Evolutionary conservation across 2,888 invertebrate genomes (phyloP), one percentile per base, ranked within the genome.

Genomic region (Synanthedon tipuliformis): DNA sequence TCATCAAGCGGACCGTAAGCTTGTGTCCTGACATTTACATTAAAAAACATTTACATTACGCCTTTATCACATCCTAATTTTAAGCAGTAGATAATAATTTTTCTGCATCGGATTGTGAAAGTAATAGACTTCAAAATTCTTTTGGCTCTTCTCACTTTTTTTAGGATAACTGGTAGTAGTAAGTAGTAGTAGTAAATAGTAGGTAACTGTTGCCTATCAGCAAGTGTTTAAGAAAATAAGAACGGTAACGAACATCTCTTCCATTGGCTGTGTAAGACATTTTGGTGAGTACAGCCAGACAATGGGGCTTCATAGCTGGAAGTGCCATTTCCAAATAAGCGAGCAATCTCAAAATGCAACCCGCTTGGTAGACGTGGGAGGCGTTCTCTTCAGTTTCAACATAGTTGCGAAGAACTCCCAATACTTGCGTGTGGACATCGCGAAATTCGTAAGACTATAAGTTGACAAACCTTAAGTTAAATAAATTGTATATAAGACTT

Each of bases 321-420:
- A 85, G 59, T 0, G 86, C 86, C 81, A 85, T 80, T 57, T 87
- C 86, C 23, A 87, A 59, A 52, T 87, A 87, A 0, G 83, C 78
- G 48, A 87, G 67, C 40, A 87, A 65, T 0, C 86, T 70, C 13
- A 81, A 64, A 1, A 86, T 78, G 54, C 84, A 84, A 0, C 87
- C 87, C 0, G 84, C 79, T 51, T 81, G 76, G 60, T 79, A 85
- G 27, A 86, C 55, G 52, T 87, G 83, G 0, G 65, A 55, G 0
- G 84, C 80, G 52, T 82, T 87, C 55, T 82, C 83, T 13, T 85
- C 84, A 0, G 79, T 81, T 52, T 83, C 83, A 45, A 80, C 85
- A 61, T 84, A 85, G 61, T 84, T 75, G 4, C 76, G 74, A 1
- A 87, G 64, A 0, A 86, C 81, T 1, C 77, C 71, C 2, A 88